These are phyloP conservation scores for Mugil cephalus DNA, from an alignment of 2,113 vertebrate species.

Conservation along the genomic window DNA sequence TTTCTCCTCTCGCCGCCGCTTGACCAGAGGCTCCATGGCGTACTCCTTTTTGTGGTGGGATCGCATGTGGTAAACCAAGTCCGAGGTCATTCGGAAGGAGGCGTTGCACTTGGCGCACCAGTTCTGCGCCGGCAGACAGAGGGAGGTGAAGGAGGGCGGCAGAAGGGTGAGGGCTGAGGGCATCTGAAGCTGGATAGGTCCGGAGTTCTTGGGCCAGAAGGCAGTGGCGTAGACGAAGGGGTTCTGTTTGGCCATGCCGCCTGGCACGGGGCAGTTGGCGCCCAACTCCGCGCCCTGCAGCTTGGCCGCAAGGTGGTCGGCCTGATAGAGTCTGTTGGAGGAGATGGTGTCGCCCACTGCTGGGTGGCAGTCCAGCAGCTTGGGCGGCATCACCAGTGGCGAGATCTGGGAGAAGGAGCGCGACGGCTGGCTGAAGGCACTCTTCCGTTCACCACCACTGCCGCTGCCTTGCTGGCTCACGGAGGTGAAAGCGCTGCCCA, in stretches of 20 bases:
- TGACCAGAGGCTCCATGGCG: slow-evolving; percentile 94
- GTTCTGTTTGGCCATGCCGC: slow-evolving; percentile 90
- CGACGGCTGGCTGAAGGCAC: slow-evolving; percentile 94
- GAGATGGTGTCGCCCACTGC: slow-evolving; percentile 86
- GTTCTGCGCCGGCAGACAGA: slow-evolving; percentile 97
- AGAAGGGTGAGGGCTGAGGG: slow-evolving; percentile 94
- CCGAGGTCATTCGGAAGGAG: slow-evolving; percentile 98
- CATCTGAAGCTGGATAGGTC: slow-evolving; percentile 93
- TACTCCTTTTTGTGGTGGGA: slow-evolving; percentile 99
- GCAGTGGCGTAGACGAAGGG: slow-evolving; percentile 93
- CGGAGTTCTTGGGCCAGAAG: slow-evolving; percentile 95
- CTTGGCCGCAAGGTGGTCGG: slow-evolving; percentile 91
- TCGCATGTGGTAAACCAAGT: slow-evolving; percentile 98
- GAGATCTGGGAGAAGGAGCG: slow-evolving; percentile 90
- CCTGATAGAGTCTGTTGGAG: slow-evolving; percentile 89
- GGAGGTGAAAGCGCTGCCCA: slow-evolving; percentile 90
- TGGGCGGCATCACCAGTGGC: slow-evolving; percentile 90
- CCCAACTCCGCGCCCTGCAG: slow-evolving; percentile 87
- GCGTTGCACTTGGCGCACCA: slow-evolving; percentile 99
- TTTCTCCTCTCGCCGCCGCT: slow-evolving; percentile 95
- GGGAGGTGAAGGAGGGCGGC: slow-evolving; percentile 96
- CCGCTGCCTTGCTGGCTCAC: slow-evolving; percentile 85
- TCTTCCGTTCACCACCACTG: slow-evolving; percentile 87
- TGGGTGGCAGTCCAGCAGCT: slow-evolving; percentile 90
- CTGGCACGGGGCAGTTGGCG: slow-evolving; percentile 83